These are phyloP conservation scores for Agrotis ipsilon DNA, from an alignment of 2,888 invertebrate species.

Conservation along the genomic window DNA sequence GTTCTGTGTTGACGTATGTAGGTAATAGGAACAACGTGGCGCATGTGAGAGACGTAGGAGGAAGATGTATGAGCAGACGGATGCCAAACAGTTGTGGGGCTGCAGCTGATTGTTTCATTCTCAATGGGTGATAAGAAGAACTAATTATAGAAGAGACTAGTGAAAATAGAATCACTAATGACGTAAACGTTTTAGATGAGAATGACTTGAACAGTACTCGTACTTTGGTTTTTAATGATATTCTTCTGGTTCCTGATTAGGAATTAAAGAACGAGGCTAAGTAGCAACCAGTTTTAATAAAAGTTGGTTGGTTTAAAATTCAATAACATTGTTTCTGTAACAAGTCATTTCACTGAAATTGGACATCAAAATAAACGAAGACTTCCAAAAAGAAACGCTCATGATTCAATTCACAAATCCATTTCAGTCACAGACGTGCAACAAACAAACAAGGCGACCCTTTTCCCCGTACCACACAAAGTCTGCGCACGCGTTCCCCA, in stretches of 20 bases:
- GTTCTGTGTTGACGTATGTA: slow-evolving; percentile 13
- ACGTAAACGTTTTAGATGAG: not conserved
- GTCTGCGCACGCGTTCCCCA: slow-evolving; percentile 43
- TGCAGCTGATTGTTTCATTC: slow-evolving; percentile 18
- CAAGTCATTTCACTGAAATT: slow-evolving; percentile 4
- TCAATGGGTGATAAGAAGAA: slow-evolving; percentile 12
- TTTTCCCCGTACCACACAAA: slow-evolving; percentile 32
- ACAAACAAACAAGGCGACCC: slow-evolving; percentile 47
- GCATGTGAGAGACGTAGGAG: slow-evolving; percentile 32
- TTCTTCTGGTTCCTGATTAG: not conserved
- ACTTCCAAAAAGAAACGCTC: slow-evolving; percentile 7
- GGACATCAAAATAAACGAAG: not conserved
- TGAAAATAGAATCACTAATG: not conserved
- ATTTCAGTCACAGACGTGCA: slow-evolving; percentile 13
- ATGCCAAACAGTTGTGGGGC: slow-evolving; percentile 42
- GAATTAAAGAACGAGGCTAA: not conserved
- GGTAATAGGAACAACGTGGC: not conserved
- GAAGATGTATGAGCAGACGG: slow-evolving; percentile 17
- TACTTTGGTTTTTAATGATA: not conserved
- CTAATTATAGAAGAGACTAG: slow-evolving; percentile 25
- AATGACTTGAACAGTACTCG: not conserved
- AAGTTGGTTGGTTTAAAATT: no score
- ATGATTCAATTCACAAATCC: slow-evolving; percentile 19
- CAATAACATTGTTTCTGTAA: not conserved
- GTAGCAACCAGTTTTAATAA: no score